These are phyloP conservation scores for Antheraea assamensis DNA, from an alignment of 2,888 invertebrate species.

Conservation along the genomic window DNA sequence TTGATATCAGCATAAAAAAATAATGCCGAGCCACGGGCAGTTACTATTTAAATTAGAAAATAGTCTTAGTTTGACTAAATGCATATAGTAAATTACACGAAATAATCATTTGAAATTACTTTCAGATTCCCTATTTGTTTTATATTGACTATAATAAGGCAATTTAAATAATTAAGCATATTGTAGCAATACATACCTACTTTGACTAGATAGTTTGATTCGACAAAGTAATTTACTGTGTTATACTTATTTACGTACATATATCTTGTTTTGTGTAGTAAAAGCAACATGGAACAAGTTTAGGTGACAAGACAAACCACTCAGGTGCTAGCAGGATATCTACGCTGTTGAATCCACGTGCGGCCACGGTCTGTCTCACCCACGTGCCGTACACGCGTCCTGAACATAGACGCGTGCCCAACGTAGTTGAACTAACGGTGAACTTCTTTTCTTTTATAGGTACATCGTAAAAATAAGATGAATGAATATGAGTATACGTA, in stretches of 20 bases:
- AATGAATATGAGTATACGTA: too few relatives aligned
- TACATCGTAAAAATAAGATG: too few relatives aligned
- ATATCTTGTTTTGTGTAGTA: not conserved
- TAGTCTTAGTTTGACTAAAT: not conserved
- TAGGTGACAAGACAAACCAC: constrained; percentile 50
- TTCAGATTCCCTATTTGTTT: not conserved
- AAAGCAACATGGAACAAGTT: constrained; percentile 2
- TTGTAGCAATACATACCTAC: not conserved
- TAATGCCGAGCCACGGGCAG: too few relatives aligned
- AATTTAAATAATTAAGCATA: not conserved
- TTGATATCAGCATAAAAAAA: too few relatives aligned
- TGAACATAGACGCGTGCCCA: constrained; percentile 46
- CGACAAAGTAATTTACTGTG: not conserved
- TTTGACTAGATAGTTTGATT: not conserved
- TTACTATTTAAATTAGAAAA: not conserved
- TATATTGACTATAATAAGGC: not conserved
- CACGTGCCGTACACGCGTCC: constrained; percentile 59
- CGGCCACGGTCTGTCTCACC: constrained; percentile 52
- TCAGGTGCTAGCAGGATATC: constrained; percentile 40
- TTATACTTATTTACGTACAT: not conserved
- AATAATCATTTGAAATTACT: not conserved
- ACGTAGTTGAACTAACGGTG: not conserved
- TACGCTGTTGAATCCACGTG: constrained; percentile 62
- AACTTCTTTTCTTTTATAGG: not conserved
- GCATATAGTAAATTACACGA: not conserved